These are phyloP conservation scores for Callipepla squamata DNA, from an alignment of 2,113 vertebrate species.

Conservation along the genomic window DNA sequence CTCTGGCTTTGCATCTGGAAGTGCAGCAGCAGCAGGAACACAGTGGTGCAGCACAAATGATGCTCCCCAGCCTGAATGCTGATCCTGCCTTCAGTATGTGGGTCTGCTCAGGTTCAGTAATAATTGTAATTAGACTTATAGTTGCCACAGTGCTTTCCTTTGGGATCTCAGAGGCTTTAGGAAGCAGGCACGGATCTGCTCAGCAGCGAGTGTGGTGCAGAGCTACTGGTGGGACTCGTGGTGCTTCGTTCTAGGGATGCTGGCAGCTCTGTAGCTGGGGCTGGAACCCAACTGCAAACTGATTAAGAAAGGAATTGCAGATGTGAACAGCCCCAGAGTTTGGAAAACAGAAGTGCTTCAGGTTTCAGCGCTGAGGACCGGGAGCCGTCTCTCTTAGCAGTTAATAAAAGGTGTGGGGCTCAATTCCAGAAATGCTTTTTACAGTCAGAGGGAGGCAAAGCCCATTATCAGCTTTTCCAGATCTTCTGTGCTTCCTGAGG, in stretches of 20 bases:
- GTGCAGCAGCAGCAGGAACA: fast-evolving
- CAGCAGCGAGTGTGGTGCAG: fast-evolving
- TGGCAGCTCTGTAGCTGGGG: background rate
- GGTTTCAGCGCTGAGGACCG: background rate
- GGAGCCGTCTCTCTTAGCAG: background rate
- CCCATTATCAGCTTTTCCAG: background rate
- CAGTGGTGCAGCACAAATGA: fast-evolving
- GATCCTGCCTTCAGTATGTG: background rate
- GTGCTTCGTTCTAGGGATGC: fast-evolving
- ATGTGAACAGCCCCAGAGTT: background rate
- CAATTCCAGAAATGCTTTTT: constrained; percentile 51
- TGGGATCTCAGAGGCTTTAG: background rate
- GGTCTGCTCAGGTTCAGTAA: background rate
- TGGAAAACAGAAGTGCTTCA: background rate
- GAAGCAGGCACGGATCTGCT: fast-evolving
- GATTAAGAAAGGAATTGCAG: background rate
- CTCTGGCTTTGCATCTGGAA: fast-evolving
- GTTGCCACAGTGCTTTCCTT: background rate
- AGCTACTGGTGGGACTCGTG: background rate
- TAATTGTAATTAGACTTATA: background rate
- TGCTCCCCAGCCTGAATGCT: fast-evolving
- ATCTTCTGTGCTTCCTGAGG: background rate
- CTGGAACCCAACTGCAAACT: background rate
- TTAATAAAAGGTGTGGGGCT: constrained; percentile 29
- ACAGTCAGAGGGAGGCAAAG: background rate